phyloP scores from a whole-genome alignment of 2,797 vertebrate species.

The Pachyuromys duprasi region DNA sequence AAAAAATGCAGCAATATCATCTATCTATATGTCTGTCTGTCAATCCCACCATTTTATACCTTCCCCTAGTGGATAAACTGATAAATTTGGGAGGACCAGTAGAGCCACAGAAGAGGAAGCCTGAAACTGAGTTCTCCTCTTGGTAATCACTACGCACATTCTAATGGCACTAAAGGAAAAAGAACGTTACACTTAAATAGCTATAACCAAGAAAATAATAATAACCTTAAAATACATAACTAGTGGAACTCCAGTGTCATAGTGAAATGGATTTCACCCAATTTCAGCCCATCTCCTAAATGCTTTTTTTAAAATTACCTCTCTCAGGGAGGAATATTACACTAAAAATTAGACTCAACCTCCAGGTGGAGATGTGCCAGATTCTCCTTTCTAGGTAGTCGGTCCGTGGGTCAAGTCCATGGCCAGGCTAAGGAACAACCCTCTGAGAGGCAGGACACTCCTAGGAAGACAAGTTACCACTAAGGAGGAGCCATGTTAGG shows the following conservation, averaged over 20 bases:
- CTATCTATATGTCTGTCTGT: neutral
- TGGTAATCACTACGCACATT: neutral
- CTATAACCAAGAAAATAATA: neutral
- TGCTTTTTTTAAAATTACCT: neutral
- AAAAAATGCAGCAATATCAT: neutral
- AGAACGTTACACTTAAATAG: neutral
- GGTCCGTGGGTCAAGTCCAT: neutral
- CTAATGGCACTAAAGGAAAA: conserved; percentile 2
- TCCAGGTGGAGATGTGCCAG: too few species aligned
- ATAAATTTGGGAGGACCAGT: neutral
- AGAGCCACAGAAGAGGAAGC: neutral
- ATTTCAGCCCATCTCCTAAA: neutral
- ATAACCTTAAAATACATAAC: neutral
- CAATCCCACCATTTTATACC: neutral
- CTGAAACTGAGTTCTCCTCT: neutral
- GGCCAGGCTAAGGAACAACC: neutral
- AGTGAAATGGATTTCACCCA: neutral
- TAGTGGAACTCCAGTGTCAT: neutral
- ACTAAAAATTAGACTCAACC: neutral
- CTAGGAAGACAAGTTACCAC: too few species aligned
- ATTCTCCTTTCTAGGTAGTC: too few species aligned
- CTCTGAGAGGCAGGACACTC: neutral
- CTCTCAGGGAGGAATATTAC: neutral
- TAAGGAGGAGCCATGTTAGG: neutral
- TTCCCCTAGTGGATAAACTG: neutral